phyloP scores from a whole-genome alignment of 2,113 vertebrate species.

The Petrocephalus microphthalmus region DNA sequence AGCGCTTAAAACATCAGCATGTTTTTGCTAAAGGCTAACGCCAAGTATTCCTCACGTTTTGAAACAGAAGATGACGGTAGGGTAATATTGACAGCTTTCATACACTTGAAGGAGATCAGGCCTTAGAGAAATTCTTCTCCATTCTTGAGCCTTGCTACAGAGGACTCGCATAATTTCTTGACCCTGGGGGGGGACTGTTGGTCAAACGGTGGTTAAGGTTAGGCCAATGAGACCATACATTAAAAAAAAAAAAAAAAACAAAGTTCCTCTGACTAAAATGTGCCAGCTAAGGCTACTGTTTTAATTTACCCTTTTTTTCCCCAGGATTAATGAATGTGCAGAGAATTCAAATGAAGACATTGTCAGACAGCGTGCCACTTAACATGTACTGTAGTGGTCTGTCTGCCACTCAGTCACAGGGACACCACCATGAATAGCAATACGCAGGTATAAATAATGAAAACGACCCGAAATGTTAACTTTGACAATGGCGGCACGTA shows the following conservation, averaged over 20 bases:
- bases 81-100: background rate
- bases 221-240: background rate
- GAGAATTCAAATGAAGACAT: background rate
- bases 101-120: background rate
- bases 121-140: background rate
- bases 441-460: background rate
- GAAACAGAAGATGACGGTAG: background rate
- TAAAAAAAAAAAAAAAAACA: background rate
- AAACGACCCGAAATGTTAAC: background rate
- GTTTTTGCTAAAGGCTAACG: background rate
- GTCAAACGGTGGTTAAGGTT: background rate
- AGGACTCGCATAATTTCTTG: background rate
- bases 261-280: background rate
- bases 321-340: constrained; percentile 9
- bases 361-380: background rate
- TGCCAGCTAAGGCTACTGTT: background rate
- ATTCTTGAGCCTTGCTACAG: background rate
- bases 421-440: background rate
- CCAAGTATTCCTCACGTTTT: background rate
- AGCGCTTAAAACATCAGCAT: background rate
- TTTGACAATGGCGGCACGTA: background rate
- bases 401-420: background rate
- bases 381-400: background rate
- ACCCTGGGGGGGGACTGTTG: background rate
- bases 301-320: background rate